Conservation (phyloP, 2,797 vertebrate species). For the Chiroxiphia lanceolata region DNA sequence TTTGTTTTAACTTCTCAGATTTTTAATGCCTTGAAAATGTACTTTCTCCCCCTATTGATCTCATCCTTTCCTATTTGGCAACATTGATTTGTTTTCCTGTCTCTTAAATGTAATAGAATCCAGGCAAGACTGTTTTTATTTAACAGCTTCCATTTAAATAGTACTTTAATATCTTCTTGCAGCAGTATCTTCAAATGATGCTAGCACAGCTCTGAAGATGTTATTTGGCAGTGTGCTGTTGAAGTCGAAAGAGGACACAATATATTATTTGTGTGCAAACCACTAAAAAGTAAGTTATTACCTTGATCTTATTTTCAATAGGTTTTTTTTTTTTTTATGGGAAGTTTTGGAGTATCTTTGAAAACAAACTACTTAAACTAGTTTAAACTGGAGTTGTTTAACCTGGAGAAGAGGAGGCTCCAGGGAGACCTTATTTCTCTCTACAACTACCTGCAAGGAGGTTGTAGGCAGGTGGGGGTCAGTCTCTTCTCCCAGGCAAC, state of each 20-base stretch:
- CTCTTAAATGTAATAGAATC: conserved; percentile 25
- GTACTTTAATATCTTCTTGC: conserved; percentile 15
- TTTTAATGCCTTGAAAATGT: conserved; percentile 52
- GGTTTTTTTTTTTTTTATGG: neutral
- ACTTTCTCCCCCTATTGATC: conserved; percentile 42
- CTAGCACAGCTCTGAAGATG: neutral
- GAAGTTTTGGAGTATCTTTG: neutral
- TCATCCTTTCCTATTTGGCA: conserved; percentile 34
- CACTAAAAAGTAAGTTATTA: neutral
- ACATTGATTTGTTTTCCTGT: conserved; percentile 52
- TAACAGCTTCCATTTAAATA: conserved; percentile 37
- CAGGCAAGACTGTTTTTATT: conserved; percentile 32
- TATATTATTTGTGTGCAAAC: neutral
- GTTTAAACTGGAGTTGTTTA: neutral
- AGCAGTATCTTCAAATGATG: conserved; percentile 5
- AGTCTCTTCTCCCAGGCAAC: neutral
- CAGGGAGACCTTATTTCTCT: neutral
- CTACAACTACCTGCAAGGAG: neutral
- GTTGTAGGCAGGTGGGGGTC: neutral
- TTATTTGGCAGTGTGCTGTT: neutral
- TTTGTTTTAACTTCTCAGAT: conserved; percentile 12
- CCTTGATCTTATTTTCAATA: neutral
- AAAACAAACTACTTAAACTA: neutral
- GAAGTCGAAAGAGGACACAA: neutral
- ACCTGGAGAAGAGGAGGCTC: neutral